Evolutionary conservation across 2,797 vertebrate genomes (phyloP).

Genomic region (Malacoctenus gilli): DNA sequence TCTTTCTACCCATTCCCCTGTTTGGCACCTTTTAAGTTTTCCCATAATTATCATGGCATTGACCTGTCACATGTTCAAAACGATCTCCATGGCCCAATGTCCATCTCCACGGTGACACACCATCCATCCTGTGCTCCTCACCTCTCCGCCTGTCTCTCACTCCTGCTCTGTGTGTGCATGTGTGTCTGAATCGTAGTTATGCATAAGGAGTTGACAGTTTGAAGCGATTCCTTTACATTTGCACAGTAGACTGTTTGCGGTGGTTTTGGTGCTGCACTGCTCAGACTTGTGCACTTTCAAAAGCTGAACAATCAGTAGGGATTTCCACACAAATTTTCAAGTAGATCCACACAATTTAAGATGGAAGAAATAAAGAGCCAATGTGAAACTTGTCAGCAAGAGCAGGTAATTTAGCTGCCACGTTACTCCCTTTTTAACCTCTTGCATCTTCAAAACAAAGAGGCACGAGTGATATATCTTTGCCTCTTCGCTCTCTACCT

Average conservation of each 20-base stretch:
- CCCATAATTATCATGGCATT: constrained; percentile 38
- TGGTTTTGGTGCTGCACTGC: no score
- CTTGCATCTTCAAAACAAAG: background rate
- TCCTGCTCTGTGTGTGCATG: constrained; percentile 43
- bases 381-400: no score
- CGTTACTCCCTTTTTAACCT: background rate
- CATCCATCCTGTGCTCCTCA: constrained; percentile 81
- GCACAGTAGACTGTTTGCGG: no score
- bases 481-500: background rate
- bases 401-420: no score
- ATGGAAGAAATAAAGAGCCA: no score
- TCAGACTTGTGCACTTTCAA: no score
- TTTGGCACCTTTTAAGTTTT: constrained; percentile 49
- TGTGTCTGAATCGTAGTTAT: no score
- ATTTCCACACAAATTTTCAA: no score
- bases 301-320: no score
- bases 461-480: background rate
- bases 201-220: no score
- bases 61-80: constrained; percentile 29
- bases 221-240: no score
- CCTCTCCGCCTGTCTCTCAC: constrained; percentile 74
- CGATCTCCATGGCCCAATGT: constrained; percentile 23
- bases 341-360: no score
- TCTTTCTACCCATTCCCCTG: constrained; percentile 20
- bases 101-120: constrained; percentile 58